phyloP scores from a whole-genome alignment of 2,113 vertebrate genomes.

The Neoarius graeffei region DNA sequence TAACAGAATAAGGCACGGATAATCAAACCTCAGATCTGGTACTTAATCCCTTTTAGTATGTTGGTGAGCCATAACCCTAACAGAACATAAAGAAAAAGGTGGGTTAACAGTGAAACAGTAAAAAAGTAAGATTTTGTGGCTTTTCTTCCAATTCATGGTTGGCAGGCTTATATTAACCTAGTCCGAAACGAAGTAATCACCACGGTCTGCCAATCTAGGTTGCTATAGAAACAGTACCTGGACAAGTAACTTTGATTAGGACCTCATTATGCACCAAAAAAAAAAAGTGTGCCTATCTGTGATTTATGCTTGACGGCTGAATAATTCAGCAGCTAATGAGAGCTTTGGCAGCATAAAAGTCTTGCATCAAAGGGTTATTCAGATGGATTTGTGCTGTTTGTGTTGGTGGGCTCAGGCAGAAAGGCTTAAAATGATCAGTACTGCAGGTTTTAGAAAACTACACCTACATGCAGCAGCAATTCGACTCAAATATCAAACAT shows the following conservation, averaged over 20 bases:
- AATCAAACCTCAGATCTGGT: constrained; percentile 49
- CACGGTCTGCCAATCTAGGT: constrained; percentile 48
- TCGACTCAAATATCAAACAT: background rate
- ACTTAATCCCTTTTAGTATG: constrained; percentile 43
- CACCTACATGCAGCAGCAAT: constrained; percentile 13
- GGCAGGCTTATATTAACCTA: constrained; percentile 66
- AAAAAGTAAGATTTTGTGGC: constrained; percentile 57
- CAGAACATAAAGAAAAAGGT: constrained; percentile 62
- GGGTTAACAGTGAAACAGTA: constrained; percentile 54
- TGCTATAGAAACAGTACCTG: constrained; percentile 66
- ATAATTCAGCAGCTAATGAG: constrained; percentile 39
- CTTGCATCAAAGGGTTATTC: constrained; percentile 29
- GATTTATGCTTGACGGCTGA: constrained; percentile 32
- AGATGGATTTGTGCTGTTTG: constrained; percentile 21
- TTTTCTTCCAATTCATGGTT: constrained; percentile 62
- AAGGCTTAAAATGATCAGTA: background rate
- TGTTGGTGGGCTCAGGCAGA: constrained; percentile 26
- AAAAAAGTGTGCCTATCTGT: constrained; percentile 4
- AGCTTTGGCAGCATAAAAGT: constrained; percentile 28
- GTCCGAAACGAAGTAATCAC: constrained; percentile 63
- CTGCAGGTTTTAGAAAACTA: constrained; percentile 11
- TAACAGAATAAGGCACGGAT: constrained; percentile 39
- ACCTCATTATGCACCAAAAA: constrained; percentile 48
- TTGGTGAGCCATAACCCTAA: constrained; percentile 51
- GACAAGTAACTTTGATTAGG: constrained; percentile 55